Evolutionary conservation across 92 coral and sea anemone species (phyloP).

Genomic region (Epizoanthus stellaris): DNA sequence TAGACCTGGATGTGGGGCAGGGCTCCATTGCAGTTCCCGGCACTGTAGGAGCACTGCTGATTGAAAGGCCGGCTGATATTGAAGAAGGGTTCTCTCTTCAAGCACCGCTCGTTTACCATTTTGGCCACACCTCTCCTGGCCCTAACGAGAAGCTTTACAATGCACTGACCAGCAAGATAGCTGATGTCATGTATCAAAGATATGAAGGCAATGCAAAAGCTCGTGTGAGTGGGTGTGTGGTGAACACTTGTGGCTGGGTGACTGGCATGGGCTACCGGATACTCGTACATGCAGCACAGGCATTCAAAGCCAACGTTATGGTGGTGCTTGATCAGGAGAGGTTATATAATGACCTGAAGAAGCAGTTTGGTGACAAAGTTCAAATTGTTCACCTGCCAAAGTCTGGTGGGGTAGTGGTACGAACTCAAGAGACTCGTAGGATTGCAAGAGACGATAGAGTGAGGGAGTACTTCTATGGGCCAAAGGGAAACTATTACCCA

Average conservation of each 20-base stretch:
- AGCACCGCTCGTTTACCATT: slow-evolving; percentile 94
- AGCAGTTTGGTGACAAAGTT: slow-evolving; percentile 85
- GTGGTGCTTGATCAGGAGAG: slow-evolving; percentile 99
- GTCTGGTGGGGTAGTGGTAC: slow-evolving; percentile 99
- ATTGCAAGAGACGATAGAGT: slow-evolving; percentile 84
- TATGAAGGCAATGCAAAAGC: slow-evolving; percentile 90
- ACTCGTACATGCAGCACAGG: slow-evolving; percentile 94
- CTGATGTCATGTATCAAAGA: slow-evolving; percentile 84
- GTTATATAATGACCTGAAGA: slow-evolving; percentile 92
- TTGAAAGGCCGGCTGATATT: slow-evolving; percentile 97
- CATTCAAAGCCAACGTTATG: slow-evolving; percentile 89
- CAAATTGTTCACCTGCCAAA: slow-evolving; percentile 96
- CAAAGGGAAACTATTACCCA: slow-evolving; percentile 85
- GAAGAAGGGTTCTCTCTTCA: slow-evolving; percentile 98
- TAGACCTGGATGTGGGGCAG: slow-evolving; percentile 98
- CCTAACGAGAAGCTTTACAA: slow-evolving; percentile 91
- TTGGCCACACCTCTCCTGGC: slow-evolving; percentile 92
- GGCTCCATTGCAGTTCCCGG: slow-evolving; percentile 86
- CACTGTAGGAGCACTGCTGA: slow-evolving; percentile 91
- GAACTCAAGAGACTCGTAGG: slow-evolving; percentile 83
- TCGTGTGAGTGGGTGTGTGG: slow-evolving; percentile 88
- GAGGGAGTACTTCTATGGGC: slow-evolving; percentile 93
- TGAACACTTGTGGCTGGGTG: slow-evolving; percentile 99
- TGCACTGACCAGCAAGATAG: slow-evolving; percentile 78
- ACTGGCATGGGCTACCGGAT: slow-evolving; percentile 94